Base-by-base conservation (phyloP, 2,797 vertebrate species). In the Sylvilagus floridanus region DNA sequence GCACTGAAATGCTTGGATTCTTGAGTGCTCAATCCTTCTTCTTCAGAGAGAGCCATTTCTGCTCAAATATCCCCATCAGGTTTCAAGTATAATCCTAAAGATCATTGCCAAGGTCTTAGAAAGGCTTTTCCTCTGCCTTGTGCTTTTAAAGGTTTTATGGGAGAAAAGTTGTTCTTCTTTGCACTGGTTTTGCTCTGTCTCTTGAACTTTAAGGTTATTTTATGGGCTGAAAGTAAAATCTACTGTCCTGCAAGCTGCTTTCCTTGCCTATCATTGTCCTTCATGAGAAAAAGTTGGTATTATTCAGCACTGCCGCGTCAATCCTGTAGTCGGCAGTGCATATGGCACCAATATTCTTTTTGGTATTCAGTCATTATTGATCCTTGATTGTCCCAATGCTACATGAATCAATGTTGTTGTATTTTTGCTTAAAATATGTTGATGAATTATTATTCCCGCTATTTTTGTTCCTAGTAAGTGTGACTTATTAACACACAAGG, bases 401-500 rank as follows among this genome's bases (percentile, higher is more conserved):
- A 7, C 5, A 88, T 60, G 52, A 69, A 9, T 12, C 42, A 52
- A 16, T 88, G 52, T 63, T 95, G 35, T 57, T 95, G 35, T 57
- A 85, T 17, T 79, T 95, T 92, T 69, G 52, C 47, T 91, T 85
- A 85, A 89, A 76, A 84, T 0, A 77, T 52, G 92, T 69, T 96
- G 66, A 75, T 72, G 13, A 92, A 75, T 90, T 84, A 6, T 86
- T 82, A n/a, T 76, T 82, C 7, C 37, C 84, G 88, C 72, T 88
- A 14, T n/a, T 92, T 84, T 91, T 90, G 47, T 88, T 47, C 4
- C 28, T 63, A 22, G 30, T 30, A 85, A 32, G 2, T 88, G 35
- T 68, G 21, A 10, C 63, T 28, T 76, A 62, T 21, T 91, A 66
- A 86, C 21, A 86, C 13, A 54, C 28, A 54, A 94, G 22, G 3